These are phyloP conservation scores for Tragelaphus strepsiceros DNA, from an alignment of 2,113 vertebrate genomes.

Conservation along the genomic window DNA sequence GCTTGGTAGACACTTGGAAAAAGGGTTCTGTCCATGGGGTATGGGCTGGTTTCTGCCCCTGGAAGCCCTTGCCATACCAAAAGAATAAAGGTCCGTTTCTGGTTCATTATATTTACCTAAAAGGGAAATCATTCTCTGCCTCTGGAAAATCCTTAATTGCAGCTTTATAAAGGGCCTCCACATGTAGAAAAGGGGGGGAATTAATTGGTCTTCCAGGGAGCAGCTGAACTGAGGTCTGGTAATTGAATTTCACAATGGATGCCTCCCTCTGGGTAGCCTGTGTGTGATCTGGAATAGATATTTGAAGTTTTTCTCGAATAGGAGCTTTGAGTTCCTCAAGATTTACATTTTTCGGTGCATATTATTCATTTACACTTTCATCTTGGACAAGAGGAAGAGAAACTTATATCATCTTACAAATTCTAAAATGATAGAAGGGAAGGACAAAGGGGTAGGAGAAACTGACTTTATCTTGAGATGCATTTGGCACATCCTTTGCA, in stretches of 20 bases:
- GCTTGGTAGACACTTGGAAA: not conserved
- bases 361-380: conserved; percentile 53
- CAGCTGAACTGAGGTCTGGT: conserved; percentile 52
- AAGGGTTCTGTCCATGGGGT: not conserved
- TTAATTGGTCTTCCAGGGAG: conserved; percentile 70
- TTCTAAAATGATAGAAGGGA: conserved; percentile 38
- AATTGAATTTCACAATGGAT: conserved; percentile 71
- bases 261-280: conserved; percentile 56
- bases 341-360: not conserved
- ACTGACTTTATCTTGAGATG: conserved; percentile 38
- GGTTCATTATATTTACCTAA: conserved; percentile 17
- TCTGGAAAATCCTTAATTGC: conserved; percentile 49
- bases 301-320: conserved; percentile 49
- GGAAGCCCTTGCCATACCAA: not conserved
- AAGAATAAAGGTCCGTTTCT: not conserved
- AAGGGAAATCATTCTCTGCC: conserved; percentile 17
- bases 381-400: conserved; percentile 15
- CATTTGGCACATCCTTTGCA: conserved; percentile 45
- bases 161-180: conserved; percentile 58
- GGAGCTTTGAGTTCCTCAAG: not conserved
- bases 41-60: not conserved
- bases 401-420: conserved; percentile 49
- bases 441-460: not conserved
- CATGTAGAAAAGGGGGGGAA: conserved; percentile 34
- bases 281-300: conserved; percentile 44